phyloP scores from a whole-genome alignment of 2,113 vertebrate genomes.

The Elaphurus davidianus region DNA sequence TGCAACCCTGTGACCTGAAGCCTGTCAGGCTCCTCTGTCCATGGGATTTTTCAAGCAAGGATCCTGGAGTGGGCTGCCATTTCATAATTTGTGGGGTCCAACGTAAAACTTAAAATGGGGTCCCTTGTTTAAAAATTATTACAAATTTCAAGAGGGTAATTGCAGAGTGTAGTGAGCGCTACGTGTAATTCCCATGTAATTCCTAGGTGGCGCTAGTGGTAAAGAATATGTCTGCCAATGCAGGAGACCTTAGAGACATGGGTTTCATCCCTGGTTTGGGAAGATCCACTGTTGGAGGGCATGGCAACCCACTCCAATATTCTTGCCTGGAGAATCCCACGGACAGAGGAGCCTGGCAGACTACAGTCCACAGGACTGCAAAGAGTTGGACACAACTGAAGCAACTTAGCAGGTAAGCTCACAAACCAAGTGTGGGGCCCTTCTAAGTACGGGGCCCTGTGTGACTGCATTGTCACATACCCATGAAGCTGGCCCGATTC shows the following conservation, averaged over 20 bases:
- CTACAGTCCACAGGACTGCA: background rate
- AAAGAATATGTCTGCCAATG: background rate
- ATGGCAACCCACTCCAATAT: background rate
- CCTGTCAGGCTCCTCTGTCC: background rate
- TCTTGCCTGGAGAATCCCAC: background rate
- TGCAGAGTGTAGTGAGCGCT: background rate
- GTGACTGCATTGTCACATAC: fast-evolving
- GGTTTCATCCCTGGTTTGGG: background rate
- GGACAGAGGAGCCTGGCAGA: background rate
- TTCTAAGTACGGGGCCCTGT: background rate
- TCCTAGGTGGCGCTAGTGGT: background rate
- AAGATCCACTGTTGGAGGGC: background rate
- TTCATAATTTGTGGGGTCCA: background rate
- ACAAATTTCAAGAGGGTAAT: background rate
- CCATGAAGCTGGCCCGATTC: background rate
- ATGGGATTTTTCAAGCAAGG: background rate
- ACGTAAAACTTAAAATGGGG: background rate
- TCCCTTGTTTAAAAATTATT: background rate
- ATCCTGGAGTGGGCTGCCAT: background rate
- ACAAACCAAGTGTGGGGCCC: background rate
- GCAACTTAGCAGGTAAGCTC: background rate
- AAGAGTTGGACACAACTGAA: background rate
- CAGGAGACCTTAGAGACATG: background rate
- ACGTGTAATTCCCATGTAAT: background rate
- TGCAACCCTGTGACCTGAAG: background rate